Evolutionary conservation across 1,140 invertebrate genomes (phyloP), one percentile per base, ranked within the genome.

Genomic region (Ceratina calcarata): DNA sequence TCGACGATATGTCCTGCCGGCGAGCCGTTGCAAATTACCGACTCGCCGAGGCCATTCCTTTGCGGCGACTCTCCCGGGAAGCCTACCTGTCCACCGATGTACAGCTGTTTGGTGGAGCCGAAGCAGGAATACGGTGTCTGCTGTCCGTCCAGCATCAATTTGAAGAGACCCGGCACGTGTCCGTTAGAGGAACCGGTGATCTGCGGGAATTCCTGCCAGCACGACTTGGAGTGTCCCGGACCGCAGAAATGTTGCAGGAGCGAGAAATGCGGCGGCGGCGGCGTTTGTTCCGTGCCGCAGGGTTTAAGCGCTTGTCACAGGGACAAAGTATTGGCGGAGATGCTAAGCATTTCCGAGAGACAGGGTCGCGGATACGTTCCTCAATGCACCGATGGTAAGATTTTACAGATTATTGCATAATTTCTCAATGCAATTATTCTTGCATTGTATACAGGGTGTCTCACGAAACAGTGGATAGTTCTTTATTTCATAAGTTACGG

Each of bases 91-190:
- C 97, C 97, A 7, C 95, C 96, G 0, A 93, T 97, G 62, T 97
- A 97, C 89, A 94, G 95, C 84, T 98, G 97, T 87, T 93, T 96
- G 64, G 96, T 97, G 6, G 95, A 97, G 86, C 71, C 91, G 92
- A 95, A 95, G 75, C 96, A 97, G 84, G 97, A 98, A 82, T 98
- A 98, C 88, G 97, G 97, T 0, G 96, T 97, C 1, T 98, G 97
- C 89, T 97, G 97, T 89, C 96, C 96, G n/a, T 95, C 95, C 12
- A 96, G 94, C 3, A 84, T 96, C 69, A 94, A 95, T 85, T 94
- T 97, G 55, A 94, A 96, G 83, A 96, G 97, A 89, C 94, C 96
- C 0, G 97, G 96, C 3, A 94, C 94, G 1, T 98, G 97, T 88
- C 96, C 97, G 0, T 87, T 45, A 62, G 89, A 89, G 60, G 92